phyloP scores from a whole-genome alignment of 2,888 invertebrate species.

The Andricus curvator region DNA sequence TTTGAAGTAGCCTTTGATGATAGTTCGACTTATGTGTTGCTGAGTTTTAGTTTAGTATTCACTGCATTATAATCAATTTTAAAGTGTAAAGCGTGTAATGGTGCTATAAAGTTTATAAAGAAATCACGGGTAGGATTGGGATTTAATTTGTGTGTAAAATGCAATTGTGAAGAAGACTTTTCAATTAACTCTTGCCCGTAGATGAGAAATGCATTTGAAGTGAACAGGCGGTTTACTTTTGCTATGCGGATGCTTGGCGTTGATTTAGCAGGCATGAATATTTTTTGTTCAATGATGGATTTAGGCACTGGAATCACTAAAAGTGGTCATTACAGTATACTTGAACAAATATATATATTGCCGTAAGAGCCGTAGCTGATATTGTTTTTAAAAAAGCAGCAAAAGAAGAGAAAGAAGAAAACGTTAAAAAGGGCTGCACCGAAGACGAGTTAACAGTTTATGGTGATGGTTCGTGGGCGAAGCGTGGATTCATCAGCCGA shows the following conservation, averaged over 20 bases:
- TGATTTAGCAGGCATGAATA: constrained; percentile 43
- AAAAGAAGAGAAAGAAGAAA: constrained; percentile 37
- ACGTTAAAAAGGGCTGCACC: constrained; percentile 2
- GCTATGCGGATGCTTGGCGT: constrained; percentile 48
- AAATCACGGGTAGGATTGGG: constrained; percentile 43
- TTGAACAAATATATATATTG: constrained; percentile 21
- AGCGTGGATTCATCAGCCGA: too few relatives aligned
- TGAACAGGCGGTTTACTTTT: constrained; percentile 47
- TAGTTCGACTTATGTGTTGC: constrained; percentile 12
- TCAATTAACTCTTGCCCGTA: constrained; percentile 43
- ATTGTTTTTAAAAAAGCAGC: constrained; percentile 40
- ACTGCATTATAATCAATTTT: constrained; percentile 39
- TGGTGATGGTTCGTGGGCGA: too few relatives aligned
- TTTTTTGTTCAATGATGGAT: constrained; percentile 46
- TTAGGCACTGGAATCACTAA: neutral
- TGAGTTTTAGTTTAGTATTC: constrained; percentile 40
- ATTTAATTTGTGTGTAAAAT: constrained; percentile 45
- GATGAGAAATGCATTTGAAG: constrained; percentile 47
- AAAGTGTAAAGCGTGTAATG: constrained; percentile 41
- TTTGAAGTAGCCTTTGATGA: constrained; percentile 5
- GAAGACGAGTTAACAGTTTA: too few relatives aligned
- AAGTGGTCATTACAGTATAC: constrained; percentile 26
- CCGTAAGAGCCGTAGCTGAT: constrained; percentile 41
- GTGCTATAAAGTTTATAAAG: constrained; percentile 41
- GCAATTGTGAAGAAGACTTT: neutral